phyloP scores from a whole-genome alignment of 2,888 invertebrate genomes.

The Mamestra brassicae region DNA sequence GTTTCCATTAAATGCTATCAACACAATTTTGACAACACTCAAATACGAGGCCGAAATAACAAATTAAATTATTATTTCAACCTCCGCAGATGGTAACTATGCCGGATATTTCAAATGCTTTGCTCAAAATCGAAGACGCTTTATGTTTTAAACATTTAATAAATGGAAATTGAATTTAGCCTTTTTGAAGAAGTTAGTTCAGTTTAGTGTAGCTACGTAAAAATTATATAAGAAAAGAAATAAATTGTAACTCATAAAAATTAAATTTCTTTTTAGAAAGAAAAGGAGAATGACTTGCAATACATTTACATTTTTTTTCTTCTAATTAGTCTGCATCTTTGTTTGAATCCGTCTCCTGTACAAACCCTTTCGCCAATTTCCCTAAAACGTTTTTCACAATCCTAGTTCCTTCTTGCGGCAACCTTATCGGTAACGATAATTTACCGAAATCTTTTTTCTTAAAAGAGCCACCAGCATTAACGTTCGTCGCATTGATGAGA shows the following conservation, averaged over 20 bases:
- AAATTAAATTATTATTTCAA: constrained; percentile 23
- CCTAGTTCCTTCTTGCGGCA: background rate
- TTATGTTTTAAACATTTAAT: constrained; percentile 29
- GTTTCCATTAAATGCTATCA: constrained; percentile 28
- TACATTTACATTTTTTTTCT: background rate
- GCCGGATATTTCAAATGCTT: constrained; percentile 15
- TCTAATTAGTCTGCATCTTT: background rate
- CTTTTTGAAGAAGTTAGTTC: constrained; percentile 6
- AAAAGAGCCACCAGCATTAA: background rate
- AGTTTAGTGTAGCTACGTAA: background rate
- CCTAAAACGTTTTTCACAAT: background rate
- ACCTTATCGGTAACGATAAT: background rate
- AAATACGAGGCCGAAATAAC: constrained; percentile 28
- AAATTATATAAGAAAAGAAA: background rate
- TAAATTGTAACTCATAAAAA: background rate
- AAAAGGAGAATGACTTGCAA: no score
- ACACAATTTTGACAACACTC: constrained; percentile 20
- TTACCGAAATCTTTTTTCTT: background rate
- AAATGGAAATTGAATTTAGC: constrained; percentile 24
- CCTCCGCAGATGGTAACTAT: constrained; percentile 7
- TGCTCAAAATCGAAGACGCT: background rate
- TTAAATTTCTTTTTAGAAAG: no score
- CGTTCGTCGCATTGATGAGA: constrained; percentile 6
- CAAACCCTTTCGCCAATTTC: background rate
- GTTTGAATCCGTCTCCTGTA: background rate